Percentiles rank a stretch among this genome's conserved stretches.
phyloP scores from a whole-genome alignment of 2,113 vertebrate species.

The Platycercus adscitus region DNA sequence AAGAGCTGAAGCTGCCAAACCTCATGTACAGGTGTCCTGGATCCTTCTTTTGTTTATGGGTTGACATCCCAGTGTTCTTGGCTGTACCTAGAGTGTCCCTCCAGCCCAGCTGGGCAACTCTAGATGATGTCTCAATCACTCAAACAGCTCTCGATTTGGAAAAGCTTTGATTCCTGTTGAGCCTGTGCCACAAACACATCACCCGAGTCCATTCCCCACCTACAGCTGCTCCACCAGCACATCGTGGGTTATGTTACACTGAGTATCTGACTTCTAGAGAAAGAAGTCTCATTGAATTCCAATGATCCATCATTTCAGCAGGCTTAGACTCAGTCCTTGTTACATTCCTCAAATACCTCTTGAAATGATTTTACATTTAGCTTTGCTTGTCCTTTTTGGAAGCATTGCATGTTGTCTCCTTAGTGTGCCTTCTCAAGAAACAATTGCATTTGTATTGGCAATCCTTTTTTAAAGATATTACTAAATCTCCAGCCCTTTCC shows the following conservation, averaged over 20 bases:
- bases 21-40: neutral
- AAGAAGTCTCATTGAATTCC: neutral
- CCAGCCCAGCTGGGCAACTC: constrained; percentile 20
- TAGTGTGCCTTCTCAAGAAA: neutral
- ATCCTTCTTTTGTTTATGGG: neutral
- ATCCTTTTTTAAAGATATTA: neutral
- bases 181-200: neutral
- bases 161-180: neutral
- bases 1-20: neutral
- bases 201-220: constrained; percentile 2
- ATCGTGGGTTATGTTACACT: neutral
- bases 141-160: neutral
- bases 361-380: neutral
- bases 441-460: constrained; percentile 39
- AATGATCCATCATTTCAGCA: constrained; percentile 5
- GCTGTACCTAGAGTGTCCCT: neutral
- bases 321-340: neutral
- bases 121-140: neutral
- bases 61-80: constrained; percentile 7
- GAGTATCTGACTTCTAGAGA: neutral
- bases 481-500: constrained; percentile 18
- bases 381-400: constrained; percentile 28
- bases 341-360: constrained; percentile 13
- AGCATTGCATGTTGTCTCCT: neutral
- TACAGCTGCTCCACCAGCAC: neutral